Conservation (phyloP, 2,113 vertebrate genomes). For the Axis porcinus region DNA sequence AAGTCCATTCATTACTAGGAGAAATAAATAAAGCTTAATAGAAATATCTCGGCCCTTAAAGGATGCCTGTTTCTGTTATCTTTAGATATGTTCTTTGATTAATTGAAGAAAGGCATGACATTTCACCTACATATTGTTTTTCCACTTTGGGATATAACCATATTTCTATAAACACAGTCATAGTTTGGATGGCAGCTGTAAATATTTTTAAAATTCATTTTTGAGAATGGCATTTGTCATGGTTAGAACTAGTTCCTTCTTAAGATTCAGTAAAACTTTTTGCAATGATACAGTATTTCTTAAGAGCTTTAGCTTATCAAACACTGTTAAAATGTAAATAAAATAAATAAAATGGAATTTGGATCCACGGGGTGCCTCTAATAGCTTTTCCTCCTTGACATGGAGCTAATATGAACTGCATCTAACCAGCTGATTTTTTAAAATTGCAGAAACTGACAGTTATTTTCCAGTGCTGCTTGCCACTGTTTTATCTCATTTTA, state of each 20-base stretch:
- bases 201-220: slow-evolving; percentile 65
- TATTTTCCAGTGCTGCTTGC: slow-evolving; percentile 45
- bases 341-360: slow-evolving; percentile 78
- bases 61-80: background rate
- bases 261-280: slow-evolving; percentile 66
- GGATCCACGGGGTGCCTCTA: slow-evolving; percentile 68
- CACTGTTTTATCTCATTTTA: slow-evolving; percentile 62
- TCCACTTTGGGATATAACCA: slow-evolving; percentile 2
- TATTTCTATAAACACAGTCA: slow-evolving; percentile 30
- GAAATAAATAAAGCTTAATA: background rate
- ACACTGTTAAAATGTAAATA: slow-evolving; percentile 80
- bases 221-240: slow-evolving; percentile 59
- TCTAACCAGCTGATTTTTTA: slow-evolving; percentile 58
- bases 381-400: slow-evolving; percentile 71
- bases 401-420: slow-evolving; percentile 64
- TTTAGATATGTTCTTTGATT: background rate
- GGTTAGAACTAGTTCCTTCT: slow-evolving; percentile 62
- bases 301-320: slow-evolving; percentile 74
- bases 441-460: slow-evolving; percentile 51
- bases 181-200: slow-evolving; percentile 63
- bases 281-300: slow-evolving; percentile 71
- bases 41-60: background rate
- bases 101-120: background rate
- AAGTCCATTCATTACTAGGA: background rate
- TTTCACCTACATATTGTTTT: background rate